Evolutionary conservation across 2,113 vertebrate genomes (phyloP).

Genomic region (Zosterops pallidus): DNA sequence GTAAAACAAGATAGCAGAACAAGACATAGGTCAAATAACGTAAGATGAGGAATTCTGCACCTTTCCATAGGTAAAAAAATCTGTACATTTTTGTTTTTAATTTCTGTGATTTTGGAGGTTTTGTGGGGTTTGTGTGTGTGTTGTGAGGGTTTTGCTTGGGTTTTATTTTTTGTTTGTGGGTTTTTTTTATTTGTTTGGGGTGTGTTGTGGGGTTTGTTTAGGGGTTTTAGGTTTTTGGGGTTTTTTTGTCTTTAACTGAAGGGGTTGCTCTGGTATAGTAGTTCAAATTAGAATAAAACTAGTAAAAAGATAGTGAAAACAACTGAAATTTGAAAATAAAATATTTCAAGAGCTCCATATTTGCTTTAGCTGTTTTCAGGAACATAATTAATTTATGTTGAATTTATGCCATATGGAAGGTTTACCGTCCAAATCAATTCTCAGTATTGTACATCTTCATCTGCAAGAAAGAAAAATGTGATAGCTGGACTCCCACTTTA

Average conservation of each 20-base stretch:
- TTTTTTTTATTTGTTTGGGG: neutral
- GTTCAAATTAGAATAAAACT: neutral
- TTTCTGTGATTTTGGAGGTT: rapidly evolving
- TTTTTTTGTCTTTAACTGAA: neutral
- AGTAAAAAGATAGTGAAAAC: neutral
- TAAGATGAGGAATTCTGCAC: neutral
- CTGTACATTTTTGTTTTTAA: no score
- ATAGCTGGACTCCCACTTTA: neutral
- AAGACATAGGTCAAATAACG: neutral
- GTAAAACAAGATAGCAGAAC: neutral
- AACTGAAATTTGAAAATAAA: neutral
- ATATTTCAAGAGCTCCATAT: neutral
- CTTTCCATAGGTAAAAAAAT: neutral
- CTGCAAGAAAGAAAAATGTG: neutral
- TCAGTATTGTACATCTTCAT: neutral
- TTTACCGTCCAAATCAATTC: neutral
- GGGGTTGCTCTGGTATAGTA: rapidly evolving
- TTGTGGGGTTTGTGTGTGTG: no score
- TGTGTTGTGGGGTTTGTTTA: neutral
- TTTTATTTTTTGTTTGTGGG: neutral
- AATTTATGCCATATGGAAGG: neutral
- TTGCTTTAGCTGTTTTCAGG: neutral
- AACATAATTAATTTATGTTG: neutral
- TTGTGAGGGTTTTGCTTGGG: neutral
- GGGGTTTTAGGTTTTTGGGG: rapidly evolving